Conservation (phyloP, 2,797 vertebrate genomes). For the Sebastes itinus region DNA sequence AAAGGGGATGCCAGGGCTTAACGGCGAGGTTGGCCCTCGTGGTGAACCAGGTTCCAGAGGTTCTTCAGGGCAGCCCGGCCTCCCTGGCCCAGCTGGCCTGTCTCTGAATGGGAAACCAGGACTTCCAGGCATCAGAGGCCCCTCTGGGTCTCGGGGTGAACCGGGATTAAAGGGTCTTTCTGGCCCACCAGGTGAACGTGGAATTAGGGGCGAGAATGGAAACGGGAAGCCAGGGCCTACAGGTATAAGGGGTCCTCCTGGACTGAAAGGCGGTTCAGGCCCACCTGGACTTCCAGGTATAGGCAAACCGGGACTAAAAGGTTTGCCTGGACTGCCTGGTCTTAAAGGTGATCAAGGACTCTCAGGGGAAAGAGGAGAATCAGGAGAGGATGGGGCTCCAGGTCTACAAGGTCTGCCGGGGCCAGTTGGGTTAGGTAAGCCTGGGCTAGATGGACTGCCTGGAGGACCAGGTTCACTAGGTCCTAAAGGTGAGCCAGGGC, state of each 20-base stretch:
- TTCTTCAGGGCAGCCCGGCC: conserved; percentile 89
- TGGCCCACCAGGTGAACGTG: conserved; percentile 89
- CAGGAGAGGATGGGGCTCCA: conserved; percentile 83
- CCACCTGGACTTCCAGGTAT: conserved; percentile 83
- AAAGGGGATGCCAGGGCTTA: conserved; percentile 89
- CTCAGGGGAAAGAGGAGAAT: conserved; percentile 84
- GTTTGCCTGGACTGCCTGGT: conserved; percentile 87
- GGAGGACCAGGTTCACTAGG: conserved; percentile 86
- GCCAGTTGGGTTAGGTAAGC: conserved; percentile 84
- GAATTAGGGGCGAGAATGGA: conserved; percentile 92
- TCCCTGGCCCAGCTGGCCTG: conserved; percentile 93
- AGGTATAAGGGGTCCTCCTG: conserved; percentile 83
- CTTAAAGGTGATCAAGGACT: conserved; percentile 89
- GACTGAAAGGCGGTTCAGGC: conserved; percentile 86
- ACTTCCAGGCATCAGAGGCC: conserved; percentile 87
- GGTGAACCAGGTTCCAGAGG: conserved; percentile 94
- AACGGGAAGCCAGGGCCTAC: conserved; percentile 90
- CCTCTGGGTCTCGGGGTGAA: conserved; percentile 89
- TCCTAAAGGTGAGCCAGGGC: conserved; percentile 88
- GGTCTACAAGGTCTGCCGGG: conserved; percentile 90
- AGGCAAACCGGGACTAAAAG: conserved; percentile 89
- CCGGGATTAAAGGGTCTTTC: conserved; percentile 88
- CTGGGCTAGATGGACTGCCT: conserved; percentile 87
- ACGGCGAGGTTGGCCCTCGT: conserved; percentile 89
- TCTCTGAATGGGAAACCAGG: conserved; percentile 96